These are phyloP conservation scores for Monochamus alternatus DNA, from an alignment of 2,888 invertebrate genomes.

Conservation along the genomic window DNA sequence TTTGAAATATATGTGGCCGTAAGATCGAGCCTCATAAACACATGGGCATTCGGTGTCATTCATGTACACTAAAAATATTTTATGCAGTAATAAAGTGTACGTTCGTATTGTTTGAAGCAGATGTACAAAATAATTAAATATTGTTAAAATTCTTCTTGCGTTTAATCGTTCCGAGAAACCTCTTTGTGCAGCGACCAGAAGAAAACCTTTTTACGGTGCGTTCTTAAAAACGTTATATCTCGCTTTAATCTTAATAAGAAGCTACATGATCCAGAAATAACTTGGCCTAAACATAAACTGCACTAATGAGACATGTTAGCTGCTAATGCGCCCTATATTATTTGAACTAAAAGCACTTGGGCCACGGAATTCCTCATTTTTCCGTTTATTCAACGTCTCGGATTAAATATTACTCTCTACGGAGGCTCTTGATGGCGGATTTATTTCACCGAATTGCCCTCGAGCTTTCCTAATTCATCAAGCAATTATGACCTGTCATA, in stretches of 20 bases:
- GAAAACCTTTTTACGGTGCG: slow-evolving; percentile 25
- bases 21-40: too few species aligned
- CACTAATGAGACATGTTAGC: slow-evolving; percentile 49
- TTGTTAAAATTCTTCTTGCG: slow-evolving; percentile 9
- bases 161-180: slow-evolving; percentile 23
- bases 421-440: slow-evolving; percentile 17
- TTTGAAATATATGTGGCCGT: too few species aligned
- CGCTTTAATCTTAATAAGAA: slow-evolving; percentile 38
- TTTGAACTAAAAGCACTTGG: slow-evolving; percentile 42
- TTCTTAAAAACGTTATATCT: slow-evolving; percentile 32
- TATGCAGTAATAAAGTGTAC: background rate
- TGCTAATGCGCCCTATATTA: slow-evolving; percentile 48
- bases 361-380: slow-evolving; percentile 45
- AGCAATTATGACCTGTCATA: slow-evolving; percentile 15
- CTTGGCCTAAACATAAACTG: slow-evolving; percentile 45
- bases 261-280: slow-evolving; percentile 49
- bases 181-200: slow-evolving; percentile 16
- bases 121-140: slow-evolving; percentile 1
- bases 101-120: slow-evolving; percentile 3
- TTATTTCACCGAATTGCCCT: slow-evolving; percentile 12
- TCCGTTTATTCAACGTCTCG: slow-evolving; percentile 29
- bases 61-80: slow-evolving; percentile 10
- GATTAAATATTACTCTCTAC: slow-evolving; percentile 22
- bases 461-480: slow-evolving; percentile 29
- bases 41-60: background rate